Conservation (phyloP, 2,888 invertebrate genomes). For the Panorpa germanica region DNA sequence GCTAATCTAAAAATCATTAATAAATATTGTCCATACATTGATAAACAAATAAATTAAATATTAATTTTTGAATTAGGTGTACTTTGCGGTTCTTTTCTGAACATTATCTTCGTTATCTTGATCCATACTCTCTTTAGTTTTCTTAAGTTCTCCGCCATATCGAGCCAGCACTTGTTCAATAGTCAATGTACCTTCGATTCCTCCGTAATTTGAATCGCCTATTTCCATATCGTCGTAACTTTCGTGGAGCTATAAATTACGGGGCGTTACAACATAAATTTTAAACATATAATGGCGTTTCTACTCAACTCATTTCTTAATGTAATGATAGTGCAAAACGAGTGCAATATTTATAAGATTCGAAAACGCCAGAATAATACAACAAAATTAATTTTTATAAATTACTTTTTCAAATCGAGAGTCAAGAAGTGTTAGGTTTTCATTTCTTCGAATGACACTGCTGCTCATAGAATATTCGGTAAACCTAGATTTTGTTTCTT, state of each 20-base stretch:
- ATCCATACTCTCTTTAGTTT: slow-evolving; percentile 29
- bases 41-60: background rate
- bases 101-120: slow-evolving; percentile 34
- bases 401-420: slow-evolving; percentile 70
- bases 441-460: slow-evolving; percentile 70
- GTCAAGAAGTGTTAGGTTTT: slow-evolving; percentile 65
- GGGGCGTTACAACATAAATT: too few relatives aligned
- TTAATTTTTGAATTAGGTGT: slow-evolving; percentile 17
- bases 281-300: too few relatives aligned
- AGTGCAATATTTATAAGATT: too few relatives aligned
- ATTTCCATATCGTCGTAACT: slow-evolving; percentile 78
- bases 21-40: background rate
- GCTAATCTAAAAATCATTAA: slow-evolving; percentile 19
- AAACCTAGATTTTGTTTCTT: slow-evolving; percentile 74
- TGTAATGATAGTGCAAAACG: too few relatives aligned
- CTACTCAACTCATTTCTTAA: too few relatives aligned
- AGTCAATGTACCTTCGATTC: slow-evolving; percentile 63
- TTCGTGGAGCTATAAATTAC: slow-evolving; percentile 45
- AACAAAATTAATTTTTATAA: too few relatives aligned
- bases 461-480: slow-evolving; percentile 90
- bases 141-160: slow-evolving; percentile 58
- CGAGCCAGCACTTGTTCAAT: slow-evolving; percentile 49
- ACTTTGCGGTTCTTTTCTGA: slow-evolving; percentile 25
- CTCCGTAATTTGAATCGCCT: slow-evolving; percentile 77
- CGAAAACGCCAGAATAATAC: too few relatives aligned